These are phyloP conservation scores for Tricholaema leucomelas DNA, from an alignment of 2,113 vertebrate genomes.

Conservation along the genomic window DNA sequence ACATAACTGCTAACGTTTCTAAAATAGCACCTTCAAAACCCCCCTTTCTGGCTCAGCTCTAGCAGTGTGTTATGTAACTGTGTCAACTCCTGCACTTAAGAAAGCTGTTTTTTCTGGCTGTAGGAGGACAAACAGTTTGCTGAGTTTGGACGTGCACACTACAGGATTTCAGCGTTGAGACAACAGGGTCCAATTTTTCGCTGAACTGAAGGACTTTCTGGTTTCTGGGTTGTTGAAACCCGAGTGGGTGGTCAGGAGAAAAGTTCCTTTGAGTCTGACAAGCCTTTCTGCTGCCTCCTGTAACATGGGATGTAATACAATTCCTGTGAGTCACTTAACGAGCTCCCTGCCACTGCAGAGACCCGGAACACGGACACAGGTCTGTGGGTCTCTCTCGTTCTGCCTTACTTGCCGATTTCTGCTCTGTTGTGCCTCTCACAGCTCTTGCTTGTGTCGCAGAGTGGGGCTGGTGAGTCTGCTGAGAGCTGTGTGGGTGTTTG, in stretches of 20 bases:
- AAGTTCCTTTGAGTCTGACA: conserved; percentile 47
- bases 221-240: not conserved
- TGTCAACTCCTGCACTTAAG: not conserved
- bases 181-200: not conserved
- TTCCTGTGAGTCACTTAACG: conserved; percentile 59
- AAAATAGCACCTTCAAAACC: conserved; percentile 21
- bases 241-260: not conserved
- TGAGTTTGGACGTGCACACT: not conserved
- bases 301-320: conserved; percentile 66
- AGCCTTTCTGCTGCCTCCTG: conserved; percentile 33
- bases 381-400: not conserved
- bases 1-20: not conserved
- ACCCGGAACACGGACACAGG: not conserved
- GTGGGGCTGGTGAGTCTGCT: not conserved
- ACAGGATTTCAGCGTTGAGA: not conserved
- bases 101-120: not conserved
- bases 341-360: conserved; percentile 38
- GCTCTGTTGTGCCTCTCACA: not conserved
- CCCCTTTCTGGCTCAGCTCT: not conserved
- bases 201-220: not conserved
- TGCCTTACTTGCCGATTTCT: not conserved
- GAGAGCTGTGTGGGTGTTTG: not conserved
- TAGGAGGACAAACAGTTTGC: not conserved
- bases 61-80: not conserved
- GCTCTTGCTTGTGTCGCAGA: accelerated